Conservation (phyloP, 2,888 invertebrate species). For the Xylota sylvarum region DNA sequence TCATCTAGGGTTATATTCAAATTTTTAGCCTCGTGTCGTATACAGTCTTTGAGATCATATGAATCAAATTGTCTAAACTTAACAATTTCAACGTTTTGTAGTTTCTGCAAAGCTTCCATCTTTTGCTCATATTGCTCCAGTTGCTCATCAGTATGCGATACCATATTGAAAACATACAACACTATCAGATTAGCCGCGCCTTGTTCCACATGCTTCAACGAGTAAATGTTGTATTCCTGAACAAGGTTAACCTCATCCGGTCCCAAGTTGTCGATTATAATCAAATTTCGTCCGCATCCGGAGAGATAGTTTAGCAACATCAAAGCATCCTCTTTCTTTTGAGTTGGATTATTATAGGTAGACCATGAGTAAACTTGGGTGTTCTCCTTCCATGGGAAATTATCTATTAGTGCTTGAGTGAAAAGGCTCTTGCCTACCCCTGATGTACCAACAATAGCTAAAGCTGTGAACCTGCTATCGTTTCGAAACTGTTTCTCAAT, state of each 20-base stretch:
- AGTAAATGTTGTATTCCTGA: constrained; percentile 78
- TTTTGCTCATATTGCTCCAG: constrained; percentile 58
- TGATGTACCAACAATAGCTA: constrained; percentile 81
- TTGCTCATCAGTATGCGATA: constrained; percentile 73
- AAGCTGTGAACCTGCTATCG: constrained; percentile 78
- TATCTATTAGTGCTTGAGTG: constrained; percentile 78
- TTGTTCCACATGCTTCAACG: constrained; percentile 9
- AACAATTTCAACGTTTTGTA: constrained; percentile 79
- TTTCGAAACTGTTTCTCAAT: constrained; percentile 79
- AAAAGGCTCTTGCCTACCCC: constrained; percentile 83
- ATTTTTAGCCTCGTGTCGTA: constrained; percentile 79
- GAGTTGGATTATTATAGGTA: constrained; percentile 46
- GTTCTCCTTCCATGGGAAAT: constrained; percentile 83
- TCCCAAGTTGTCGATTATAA: constrained; percentile 82
- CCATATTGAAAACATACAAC: constrained; percentile 82
- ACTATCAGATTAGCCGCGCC: constrained; percentile 78
- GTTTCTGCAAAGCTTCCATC: constrained; percentile 68
- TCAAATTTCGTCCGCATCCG: constrained; percentile 82
- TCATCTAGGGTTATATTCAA: constrained; percentile 78
- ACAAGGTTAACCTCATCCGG: constrained; percentile 79
- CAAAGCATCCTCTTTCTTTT: constrained; percentile 70
- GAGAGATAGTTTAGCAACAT: constrained; percentile 78
- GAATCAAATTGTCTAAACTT: constrained; percentile 79
- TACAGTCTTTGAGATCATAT: constrained; percentile 80
- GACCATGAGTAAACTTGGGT: constrained; percentile 80